These are phyloP conservation scores for Dendrolimus pini DNA, from an alignment of 2,888 invertebrate genomes.

Conservation along the genomic window DNA sequence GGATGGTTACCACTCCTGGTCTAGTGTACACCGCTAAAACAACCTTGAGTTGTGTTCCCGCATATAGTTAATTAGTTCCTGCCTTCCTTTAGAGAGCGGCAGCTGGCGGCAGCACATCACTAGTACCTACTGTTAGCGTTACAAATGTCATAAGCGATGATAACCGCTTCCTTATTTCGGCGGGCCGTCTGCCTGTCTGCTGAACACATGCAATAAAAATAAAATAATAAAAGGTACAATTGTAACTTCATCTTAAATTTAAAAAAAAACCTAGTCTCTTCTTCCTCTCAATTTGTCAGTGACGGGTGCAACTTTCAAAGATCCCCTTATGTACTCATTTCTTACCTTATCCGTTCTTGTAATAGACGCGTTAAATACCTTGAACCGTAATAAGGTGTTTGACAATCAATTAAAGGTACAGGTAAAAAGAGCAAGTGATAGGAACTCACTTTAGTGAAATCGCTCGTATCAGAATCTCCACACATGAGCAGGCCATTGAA, in stretches of 20 bases:
- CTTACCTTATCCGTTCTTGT: too few relatives aligned
- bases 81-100: background rate
- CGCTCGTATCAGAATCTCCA: constrained; percentile 61
- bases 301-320: too few relatives aligned
- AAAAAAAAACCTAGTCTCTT: too few relatives aligned
- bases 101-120: background rate
- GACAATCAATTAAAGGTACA: background rate
- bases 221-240: too few relatives aligned
- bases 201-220: background rate
- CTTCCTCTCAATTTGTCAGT: too few relatives aligned
- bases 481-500: constrained; percentile 59
- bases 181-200: background rate
- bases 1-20: background rate
- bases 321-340: too few relatives aligned
- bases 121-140: background rate
- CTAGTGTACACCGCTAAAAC: background rate
- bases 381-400: too few relatives aligned
- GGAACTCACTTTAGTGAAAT: constrained; percentile 53
- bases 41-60: background rate
- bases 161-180: background rate
- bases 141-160: background rate
- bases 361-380: too few relatives aligned
- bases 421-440: constrained; percentile 2
- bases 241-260: too few relatives aligned
- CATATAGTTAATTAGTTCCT: background rate